phyloP scores from a whole-genome alignment of 2,113 vertebrate species.

The Caretta caretta region DNA sequence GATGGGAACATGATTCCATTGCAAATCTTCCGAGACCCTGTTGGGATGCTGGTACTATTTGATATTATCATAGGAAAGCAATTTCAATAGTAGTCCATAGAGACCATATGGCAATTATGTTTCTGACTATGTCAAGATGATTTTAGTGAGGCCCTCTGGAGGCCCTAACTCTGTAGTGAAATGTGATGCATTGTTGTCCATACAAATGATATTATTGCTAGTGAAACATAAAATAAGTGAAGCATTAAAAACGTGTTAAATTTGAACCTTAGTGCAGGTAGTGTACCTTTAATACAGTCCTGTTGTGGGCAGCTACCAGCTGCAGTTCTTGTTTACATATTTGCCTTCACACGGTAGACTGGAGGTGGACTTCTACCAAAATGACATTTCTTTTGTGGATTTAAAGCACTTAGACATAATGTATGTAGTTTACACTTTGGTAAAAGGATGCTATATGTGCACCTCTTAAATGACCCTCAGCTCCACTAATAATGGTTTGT shows the following conservation, averaged over 20 bases:
- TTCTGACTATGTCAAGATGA: conserved; percentile 68
- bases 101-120: conserved; percentile 69
- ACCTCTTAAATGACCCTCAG: not conserved
- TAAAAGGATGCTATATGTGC: not conserved
- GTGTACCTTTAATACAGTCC: not conserved
- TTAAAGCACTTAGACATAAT: not conserved
- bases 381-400: not conserved
- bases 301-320: rapidly evolving
- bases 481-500: not conserved
- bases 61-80: conserved; percentile 75
- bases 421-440: not conserved
- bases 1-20: conserved; percentile 68
- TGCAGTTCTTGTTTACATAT: rapidly evolving
- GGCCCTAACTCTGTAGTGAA: conserved; percentile 59
- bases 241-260: not conserved
- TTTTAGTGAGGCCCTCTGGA: conserved; percentile 57
- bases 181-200: conserved; percentile 48
- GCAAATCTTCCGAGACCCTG: conserved; percentile 70
- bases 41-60: conserved; percentile 71
- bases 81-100: conserved; percentile 73
- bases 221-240: conserved; percentile 29
- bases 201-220: conserved; percentile 66
- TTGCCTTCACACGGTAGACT: not conserved
- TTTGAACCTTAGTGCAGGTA: not conserved
- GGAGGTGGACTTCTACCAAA: not conserved